These are phyloP conservation scores for Calephelis perditalis DNA, from an alignment of 2,888 invertebrate species.

Conservation along the genomic window DNA sequence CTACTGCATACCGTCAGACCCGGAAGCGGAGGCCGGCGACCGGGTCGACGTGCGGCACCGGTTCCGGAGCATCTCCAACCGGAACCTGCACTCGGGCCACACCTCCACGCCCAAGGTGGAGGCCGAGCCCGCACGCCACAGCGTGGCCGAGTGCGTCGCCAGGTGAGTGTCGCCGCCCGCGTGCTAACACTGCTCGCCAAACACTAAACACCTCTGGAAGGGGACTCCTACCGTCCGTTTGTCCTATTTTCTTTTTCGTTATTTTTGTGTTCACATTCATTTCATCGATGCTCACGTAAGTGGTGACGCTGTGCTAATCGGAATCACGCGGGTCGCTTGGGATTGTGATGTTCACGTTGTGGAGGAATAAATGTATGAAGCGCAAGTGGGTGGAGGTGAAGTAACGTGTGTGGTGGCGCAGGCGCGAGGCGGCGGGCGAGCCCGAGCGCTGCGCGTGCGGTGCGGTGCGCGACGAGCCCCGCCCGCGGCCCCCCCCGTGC, in stretches of 20 bases:
- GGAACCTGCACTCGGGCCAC: constrained; percentile 38
- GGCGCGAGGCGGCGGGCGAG: constrained; percentile 29
- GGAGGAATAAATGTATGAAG: constrained; percentile 9
- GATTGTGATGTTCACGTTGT: constrained; percentile 13
- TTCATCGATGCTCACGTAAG: constrained; percentile 2
- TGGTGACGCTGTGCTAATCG: constrained; percentile 12
- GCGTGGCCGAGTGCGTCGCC: constrained; percentile 50
- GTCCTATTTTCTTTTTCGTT: constrained; percentile 19
- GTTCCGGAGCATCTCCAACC: constrained; percentile 49
- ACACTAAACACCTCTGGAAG: constrained; percentile 29
- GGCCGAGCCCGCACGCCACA: constrained; percentile 46
- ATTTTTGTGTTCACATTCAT: constrained; percentile 11
- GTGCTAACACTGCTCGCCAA: constrained; percentile 18
- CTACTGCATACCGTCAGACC: constrained; percentile 60
- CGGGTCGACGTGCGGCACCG: constrained; percentile 50
- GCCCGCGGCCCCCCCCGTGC: constrained; percentile 13
- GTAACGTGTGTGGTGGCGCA: constrained; percentile 24
- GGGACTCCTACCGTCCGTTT: constrained; percentile 17
- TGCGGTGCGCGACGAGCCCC: constrained; percentile 37
- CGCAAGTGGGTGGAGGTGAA: constrained; percentile 17
- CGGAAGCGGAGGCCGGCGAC: constrained; percentile 40
- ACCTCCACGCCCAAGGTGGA: constrained; percentile 54
- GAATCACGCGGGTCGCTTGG: constrained; percentile 32
- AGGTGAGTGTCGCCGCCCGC: constrained; percentile 42
- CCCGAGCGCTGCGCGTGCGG: constrained; percentile 47